Conservation (phyloP, 1,140 invertebrate species). For the Ptiloglossa arizonensis region DNA sequence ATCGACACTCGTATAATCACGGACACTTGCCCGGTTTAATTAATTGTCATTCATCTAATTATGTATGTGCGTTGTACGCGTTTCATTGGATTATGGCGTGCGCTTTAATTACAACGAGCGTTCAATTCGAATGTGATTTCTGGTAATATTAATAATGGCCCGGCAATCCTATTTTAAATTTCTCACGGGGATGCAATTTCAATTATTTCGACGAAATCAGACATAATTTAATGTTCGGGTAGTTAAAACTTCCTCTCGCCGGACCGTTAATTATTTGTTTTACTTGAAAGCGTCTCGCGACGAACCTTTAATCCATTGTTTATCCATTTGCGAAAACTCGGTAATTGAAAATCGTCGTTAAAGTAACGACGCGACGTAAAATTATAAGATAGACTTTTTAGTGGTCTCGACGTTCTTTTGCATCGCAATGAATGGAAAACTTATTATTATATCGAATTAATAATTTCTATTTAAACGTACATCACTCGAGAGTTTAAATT, state of each 20-base stretch:
- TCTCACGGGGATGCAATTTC: slow-evolving; percentile 19
- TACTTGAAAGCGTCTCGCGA: not conserved
- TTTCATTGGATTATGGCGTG: slow-evolving; percentile 30
- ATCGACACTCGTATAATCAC: slow-evolving; percentile 40
- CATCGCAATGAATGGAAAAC: not conserved
- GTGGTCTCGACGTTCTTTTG: too few species aligned
- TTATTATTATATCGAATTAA: not conserved
- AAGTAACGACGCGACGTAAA: too few species aligned
- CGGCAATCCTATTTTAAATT: slow-evolving; percentile 11
- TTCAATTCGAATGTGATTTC: slow-evolving; percentile 4
- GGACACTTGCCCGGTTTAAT: slow-evolving; percentile 32
- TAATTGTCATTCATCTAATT: slow-evolving; percentile 50
- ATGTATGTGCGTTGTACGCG: slow-evolving; percentile 23
- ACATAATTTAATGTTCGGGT: not conserved
- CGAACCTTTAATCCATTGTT: not conserved
- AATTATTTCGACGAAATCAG: slow-evolving; percentile 11
- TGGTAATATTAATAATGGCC: slow-evolving; percentile 31
- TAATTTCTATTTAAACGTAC: not conserved
- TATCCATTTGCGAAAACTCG: not conserved
- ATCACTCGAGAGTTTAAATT: not conserved
- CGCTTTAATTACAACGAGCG: slow-evolving; percentile 37
- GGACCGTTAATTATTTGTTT: not conserved
- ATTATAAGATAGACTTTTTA: too few species aligned
- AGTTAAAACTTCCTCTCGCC: not conserved
- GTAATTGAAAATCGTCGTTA: too few species aligned